Evolutionary conservation across 2,888 invertebrate species (phyloP), one percentile per base, ranked within the genome.

Genomic region (Callimorpha dominula): DNA sequence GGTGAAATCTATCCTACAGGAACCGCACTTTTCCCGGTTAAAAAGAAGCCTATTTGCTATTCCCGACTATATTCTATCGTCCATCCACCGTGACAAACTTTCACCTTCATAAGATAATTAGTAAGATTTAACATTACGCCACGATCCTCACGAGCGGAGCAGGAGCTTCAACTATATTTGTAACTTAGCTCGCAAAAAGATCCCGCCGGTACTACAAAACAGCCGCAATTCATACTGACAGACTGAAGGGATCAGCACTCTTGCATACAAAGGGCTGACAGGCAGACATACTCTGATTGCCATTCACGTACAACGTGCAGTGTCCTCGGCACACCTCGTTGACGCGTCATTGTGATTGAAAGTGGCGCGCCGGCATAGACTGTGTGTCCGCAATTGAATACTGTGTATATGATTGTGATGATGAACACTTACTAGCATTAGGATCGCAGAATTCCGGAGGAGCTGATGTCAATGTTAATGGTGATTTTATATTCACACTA

Each of bases 241-340:
- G 64, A 57, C 70, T 68, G 66, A n/a, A 67, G 64, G 73, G 73
- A 76, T 71, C 70, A 68, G 60, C 20, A 54, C 71, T 66, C 66
- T 64, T 74, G 71, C 74, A 74, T 62, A 74, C 74, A 74, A 74
- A 74, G 74, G 74, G 68, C 68, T 57, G 65, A 31, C 68, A 68
- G 42, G 54, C 66, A 70, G 73, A 70, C 70, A 31, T 43, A 43
- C 62, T 65, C 63, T 76, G 71, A 78, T 80, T 80, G 82, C 78
- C 65, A 81, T 80, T 80, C 82, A 69, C 52, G 57, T 71, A 42
- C 17, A 14, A 31, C 46, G 63, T 63, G 63, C 57, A 52, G 52
- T 71, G 68, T 71, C 71, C 68, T 71, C 71, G 65, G 60, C 71
- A 62, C 71, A 64, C 73, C 67, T 74, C 57, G 67, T 15, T 67